These are phyloP conservation scores for Melanostoma scalare DNA, from an alignment of 2,888 invertebrate genomes.

Conservation along the genomic window DNA sequence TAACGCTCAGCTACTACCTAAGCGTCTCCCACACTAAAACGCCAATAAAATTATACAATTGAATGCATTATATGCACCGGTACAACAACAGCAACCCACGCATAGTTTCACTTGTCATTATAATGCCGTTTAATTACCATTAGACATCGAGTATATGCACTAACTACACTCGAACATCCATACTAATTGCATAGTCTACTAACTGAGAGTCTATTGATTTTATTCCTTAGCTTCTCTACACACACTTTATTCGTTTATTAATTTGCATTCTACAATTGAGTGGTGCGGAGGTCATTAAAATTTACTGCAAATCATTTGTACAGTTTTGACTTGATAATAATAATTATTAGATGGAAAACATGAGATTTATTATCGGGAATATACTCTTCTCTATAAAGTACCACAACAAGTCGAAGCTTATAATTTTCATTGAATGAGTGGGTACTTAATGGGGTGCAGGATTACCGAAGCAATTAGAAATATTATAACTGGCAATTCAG, in stretches of 20 bases:
- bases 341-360: conserved; percentile 10
- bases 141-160: conserved; percentile 26
- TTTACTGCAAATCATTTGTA: conserved; percentile 35
- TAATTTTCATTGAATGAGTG: conserved; percentile 8
- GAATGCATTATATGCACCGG: too few relatives aligned
- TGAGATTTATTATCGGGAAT: conserved; percentile 6
- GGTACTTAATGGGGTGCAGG: conserved; percentile 8
- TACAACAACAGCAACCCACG: neutral
- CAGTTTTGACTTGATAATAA: conserved; percentile 6
- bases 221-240: conserved; percentile 25
- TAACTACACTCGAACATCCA: conserved; percentile 1
- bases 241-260: conserved; percentile 41
- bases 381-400: too few relatives aligned
- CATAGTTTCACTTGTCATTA: conserved; percentile 33
- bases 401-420: neutral
- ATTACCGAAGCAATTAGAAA: too few relatives aligned
- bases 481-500: too few relatives aligned
- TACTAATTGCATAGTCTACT: neutral
- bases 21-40: too few relatives aligned
- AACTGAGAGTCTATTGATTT: conserved; percentile 18
- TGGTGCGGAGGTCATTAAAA: conserved; percentile 39
- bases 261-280: conserved; percentile 37
- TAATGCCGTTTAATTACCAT: conserved; percentile 50
- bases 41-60: too few relatives aligned
- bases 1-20: neutral